Evolutionary conservation across 2,888 invertebrate genomes (phyloP).

Genomic region (Euphydryas editha): DNA sequence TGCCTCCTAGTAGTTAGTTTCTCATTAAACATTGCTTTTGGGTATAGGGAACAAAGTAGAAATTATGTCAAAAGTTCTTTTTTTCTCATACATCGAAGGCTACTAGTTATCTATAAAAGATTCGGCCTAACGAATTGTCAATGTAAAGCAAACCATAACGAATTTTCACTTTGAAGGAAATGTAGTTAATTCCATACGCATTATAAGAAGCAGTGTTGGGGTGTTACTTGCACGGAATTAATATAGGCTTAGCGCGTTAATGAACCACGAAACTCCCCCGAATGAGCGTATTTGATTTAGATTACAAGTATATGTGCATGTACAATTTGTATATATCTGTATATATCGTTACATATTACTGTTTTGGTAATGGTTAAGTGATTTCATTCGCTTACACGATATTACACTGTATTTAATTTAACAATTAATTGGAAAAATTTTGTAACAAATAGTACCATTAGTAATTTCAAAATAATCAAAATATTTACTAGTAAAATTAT

Average conservation of each 20-base stretch:
- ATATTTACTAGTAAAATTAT: neutral
- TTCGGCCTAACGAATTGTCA: neutral
- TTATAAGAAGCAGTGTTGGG: conserved; percentile 50
- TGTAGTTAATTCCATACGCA: conserved; percentile 26
- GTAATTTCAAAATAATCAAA: neutral
- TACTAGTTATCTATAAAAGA: conserved; percentile 11
- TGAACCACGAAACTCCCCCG: conserved; percentile 51
- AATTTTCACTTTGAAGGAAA: neutral
- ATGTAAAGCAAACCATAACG: conserved; percentile 19
- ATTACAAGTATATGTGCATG: conserved; percentile 33
- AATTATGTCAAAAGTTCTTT: neutral
- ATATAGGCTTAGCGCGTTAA: conserved; percentile 58
- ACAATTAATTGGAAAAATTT: neutral
- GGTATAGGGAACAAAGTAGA: conserved; percentile 40
- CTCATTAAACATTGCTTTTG: conserved; percentile 55
- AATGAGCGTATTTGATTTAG: conserved; percentile 49
- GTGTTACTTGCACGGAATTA: conserved; percentile 58
- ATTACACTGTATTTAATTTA: conserved; percentile 11
- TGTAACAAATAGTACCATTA: neutral
- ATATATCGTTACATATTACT: conserved; percentile 19
- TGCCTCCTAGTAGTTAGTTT: conserved; percentile 69
- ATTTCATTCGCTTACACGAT: conserved; percentile 19
- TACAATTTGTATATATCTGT: conserved; percentile 23
- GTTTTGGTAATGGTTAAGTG: conserved; percentile 10
- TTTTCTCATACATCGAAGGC: conserved; percentile 25